Conservation (phyloP, 2,113 vertebrate genomes). For the Carassius auratus region DNA sequence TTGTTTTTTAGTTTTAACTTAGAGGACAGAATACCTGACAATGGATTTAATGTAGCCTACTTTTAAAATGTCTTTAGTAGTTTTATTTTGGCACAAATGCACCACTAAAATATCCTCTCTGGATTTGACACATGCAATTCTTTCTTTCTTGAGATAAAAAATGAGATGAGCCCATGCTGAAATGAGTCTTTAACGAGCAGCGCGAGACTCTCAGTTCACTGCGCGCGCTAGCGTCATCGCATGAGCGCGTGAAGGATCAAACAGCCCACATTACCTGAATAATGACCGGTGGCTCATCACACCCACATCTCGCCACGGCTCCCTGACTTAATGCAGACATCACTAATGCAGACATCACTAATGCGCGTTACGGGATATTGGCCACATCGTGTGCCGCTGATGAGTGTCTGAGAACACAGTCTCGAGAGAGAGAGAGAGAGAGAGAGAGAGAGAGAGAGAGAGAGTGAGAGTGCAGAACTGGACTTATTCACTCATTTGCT, state of each 20-base stretch:
- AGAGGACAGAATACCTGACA: not conserved
- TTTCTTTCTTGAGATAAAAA: slow-evolving; percentile 61
- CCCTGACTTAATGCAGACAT: slow-evolving; percentile 64
- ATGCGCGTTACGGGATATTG: slow-evolving; percentile 65
- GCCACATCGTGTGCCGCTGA: slow-evolving; percentile 45
- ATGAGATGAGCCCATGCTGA: slow-evolving; percentile 55
- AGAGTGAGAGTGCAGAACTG: not conserved
- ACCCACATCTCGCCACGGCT: slow-evolving; percentile 35
- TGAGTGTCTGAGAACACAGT: slow-evolving; percentile 17
- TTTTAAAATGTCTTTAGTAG: not conserved
- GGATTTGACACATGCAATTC: slow-evolving; percentile 82
- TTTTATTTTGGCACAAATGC: not conserved
- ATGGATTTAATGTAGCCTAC: not conserved
- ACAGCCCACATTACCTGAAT: slow-evolving; percentile 72
- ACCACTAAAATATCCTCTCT: slow-evolving; percentile 37
- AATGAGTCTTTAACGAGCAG: slow-evolving; percentile 78
- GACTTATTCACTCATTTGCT: not conserved
- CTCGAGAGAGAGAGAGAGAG: too few relatives aligned
- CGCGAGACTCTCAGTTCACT: slow-evolving; percentile 66
- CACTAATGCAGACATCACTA: too few relatives aligned
- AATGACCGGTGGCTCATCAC: slow-evolving; percentile 69
- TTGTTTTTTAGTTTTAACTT: not conserved
- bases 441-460: too few relatives aligned
- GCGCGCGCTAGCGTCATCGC: slow-evolving; percentile 56
- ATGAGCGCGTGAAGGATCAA: slow-evolving; percentile 72